Base-by-base conservation (phyloP, 2,797 vertebrate genomes). In the Sarcoramphus papa region DNA sequence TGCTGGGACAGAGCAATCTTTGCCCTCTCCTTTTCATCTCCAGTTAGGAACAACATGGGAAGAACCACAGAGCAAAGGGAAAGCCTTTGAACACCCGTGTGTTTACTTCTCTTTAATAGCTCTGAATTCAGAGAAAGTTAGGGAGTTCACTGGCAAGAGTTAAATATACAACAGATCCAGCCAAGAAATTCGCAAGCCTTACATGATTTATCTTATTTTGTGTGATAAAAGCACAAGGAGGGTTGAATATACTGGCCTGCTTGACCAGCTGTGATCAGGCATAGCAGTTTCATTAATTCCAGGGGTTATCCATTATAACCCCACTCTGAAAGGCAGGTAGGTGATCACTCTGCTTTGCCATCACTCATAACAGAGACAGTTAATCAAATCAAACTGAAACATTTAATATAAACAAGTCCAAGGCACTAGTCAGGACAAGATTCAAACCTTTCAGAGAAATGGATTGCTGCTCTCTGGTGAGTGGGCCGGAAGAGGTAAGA, bases 11-110 rank as follows among this genome's bases (percentile, higher is more conserved):
- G 43, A 84, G 65, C 33, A 90, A 69, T 88, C 91, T 95, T 86
- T 92, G 72, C 75, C 82, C 69, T 94, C 50, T 95, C 72, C 91
- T 95, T 97, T 96, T 95, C 87, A 97, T 97, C 96, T 97, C 72
- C 43, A 35, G 69, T 80, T 69, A 77, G 45, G 40, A 96, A 62
- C 57, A 93, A 93, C 75, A 92, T 88, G 94, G 82, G 89, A 97
- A 96, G 64, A 96, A 73, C 65, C 4, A 0, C 68, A 64, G 62
- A 73, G 89, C 54, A 57, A 95, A 88, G 43, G 37, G 65, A 96
- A 96, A 93, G 65, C 83, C 93, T 96, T 96, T 97, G 95, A 97
- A 96, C 92, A 84, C 12, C 76, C 48, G 0, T 81, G 67, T 96
- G 59, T 95, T 96, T 97, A 90, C 65, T 67, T 95, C 63, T 86